phyloP scores from a whole-genome alignment of 2,113 vertebrate genomes.

The Pterocles gutturalis region DNA sequence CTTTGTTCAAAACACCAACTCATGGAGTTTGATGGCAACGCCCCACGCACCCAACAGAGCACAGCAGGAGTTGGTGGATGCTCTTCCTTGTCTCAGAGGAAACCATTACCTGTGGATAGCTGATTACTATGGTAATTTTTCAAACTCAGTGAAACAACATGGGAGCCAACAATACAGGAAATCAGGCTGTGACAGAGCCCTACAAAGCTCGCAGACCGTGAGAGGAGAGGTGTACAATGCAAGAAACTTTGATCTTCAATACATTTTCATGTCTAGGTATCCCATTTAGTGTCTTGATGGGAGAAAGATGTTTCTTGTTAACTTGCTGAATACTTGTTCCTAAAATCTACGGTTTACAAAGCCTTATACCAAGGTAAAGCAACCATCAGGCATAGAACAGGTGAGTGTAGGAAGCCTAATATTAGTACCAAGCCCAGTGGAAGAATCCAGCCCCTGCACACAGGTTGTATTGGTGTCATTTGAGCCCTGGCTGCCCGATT shows the following conservation, averaged over 20 bases:
- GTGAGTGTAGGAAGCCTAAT: background rate
- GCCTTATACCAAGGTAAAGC: background rate
- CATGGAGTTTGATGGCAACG: background rate
- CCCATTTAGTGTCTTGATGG: background rate
- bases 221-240: background rate
- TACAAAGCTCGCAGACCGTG: fast-evolving
- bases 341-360: background rate
- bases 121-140: background rate
- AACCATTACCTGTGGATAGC: background rate
- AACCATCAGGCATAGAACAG: fast-evolving
- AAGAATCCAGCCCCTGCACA: background rate
- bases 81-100: background rate
- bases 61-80: background rate
- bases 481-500: background rate
- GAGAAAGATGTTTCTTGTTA: background rate
- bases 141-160: background rate
- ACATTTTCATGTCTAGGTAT: fast-evolving
- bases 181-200: background rate
- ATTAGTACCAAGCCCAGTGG: background rate
- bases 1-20: background rate
- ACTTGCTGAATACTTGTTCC: background rate
- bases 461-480: fast-evolving
- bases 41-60: background rate
- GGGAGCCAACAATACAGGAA: background rate
- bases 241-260: background rate